phyloP scores from a whole-genome alignment of 2,797 vertebrate species.

The Argyrosomus regius region DNA sequence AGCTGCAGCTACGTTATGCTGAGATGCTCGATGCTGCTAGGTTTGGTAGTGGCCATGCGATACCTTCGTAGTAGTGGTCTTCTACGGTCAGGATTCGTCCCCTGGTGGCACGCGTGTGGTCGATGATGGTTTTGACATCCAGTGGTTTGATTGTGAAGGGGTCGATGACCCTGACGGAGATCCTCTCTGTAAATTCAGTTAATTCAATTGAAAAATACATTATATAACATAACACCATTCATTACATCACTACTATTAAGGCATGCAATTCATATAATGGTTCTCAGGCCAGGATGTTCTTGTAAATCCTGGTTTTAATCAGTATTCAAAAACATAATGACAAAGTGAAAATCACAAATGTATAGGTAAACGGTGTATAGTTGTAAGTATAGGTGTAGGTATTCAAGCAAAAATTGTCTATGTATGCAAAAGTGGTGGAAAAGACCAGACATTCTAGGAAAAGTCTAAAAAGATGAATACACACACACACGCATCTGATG shows the following conservation, averaged over 20 bases:
- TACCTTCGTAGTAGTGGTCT: constrained; percentile 96
- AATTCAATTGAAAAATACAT: background rate
- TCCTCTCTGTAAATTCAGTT: constrained; percentile 86
- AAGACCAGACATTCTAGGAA: background rate
- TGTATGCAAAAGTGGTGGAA: background rate
- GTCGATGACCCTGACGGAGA: constrained; percentile 91
- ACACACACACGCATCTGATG: too few species aligned
- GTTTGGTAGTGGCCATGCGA: constrained; percentile 42
- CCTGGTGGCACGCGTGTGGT: constrained; percentile 90
- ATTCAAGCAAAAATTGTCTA: background rate
- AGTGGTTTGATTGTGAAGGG: constrained; percentile 97
- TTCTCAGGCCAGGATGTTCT: background rate
- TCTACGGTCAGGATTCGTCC: constrained; percentile 95
- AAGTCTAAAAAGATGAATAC: background rate
- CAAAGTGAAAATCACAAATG: background rate
- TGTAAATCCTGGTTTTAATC: background rate
- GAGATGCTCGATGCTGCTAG: constrained; percentile 39
- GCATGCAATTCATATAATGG: background rate
- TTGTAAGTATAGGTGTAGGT: background rate
- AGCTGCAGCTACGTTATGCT: constrained; percentile 23
- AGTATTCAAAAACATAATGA: background rate
- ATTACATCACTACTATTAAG: background rate
- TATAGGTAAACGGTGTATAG: too few species aligned
- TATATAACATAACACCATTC: background rate
- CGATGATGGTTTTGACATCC: constrained; percentile 93